Evolutionary conservation across 2,113 vertebrate genomes (phyloP).

Genomic region (Sinocyclocheilus grahami): DNA sequence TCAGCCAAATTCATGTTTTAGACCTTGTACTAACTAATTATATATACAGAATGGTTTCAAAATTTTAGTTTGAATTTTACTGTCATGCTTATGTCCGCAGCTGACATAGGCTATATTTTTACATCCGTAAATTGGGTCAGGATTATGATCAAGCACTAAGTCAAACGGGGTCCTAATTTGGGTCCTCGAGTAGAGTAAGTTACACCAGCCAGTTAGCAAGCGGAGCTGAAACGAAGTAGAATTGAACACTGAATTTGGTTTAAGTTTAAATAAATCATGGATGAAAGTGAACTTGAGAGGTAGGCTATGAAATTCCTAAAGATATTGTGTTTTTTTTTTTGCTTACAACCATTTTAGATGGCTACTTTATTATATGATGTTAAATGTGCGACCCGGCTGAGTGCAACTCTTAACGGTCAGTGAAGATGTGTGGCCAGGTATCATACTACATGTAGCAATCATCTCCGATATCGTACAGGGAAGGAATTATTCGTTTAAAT

Average conservation of each 20-base stretch:
- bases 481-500: neutral
- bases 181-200: slow-evolving; percentile 17
- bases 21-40: neutral
- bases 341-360: neutral
- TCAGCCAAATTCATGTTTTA: neutral
- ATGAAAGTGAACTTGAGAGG: slow-evolving; percentile 74
- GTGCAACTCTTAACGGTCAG: neutral
- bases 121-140: neutral
- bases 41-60: neutral
- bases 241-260: neutral
- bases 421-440: neutral
- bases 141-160: neutral
- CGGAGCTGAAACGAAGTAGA: slow-evolving; percentile 15
- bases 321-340: too few relatives aligned
- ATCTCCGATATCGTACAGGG: neutral
- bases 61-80: neutral
- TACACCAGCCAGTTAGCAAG: neutral
- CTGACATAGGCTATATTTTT: neutral
- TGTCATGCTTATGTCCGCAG: too few relatives aligned
- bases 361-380: neutral
- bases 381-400: neutral
- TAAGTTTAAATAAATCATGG: slow-evolving; percentile 54
- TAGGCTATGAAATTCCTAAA: slow-evolving; percentile 51
- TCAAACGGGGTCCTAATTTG: slow-evolving; percentile 8
- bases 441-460: neutral